Base-by-base conservation (phyloP, 2,888 invertebrate species). In the Drosophila macrospina region DNA sequence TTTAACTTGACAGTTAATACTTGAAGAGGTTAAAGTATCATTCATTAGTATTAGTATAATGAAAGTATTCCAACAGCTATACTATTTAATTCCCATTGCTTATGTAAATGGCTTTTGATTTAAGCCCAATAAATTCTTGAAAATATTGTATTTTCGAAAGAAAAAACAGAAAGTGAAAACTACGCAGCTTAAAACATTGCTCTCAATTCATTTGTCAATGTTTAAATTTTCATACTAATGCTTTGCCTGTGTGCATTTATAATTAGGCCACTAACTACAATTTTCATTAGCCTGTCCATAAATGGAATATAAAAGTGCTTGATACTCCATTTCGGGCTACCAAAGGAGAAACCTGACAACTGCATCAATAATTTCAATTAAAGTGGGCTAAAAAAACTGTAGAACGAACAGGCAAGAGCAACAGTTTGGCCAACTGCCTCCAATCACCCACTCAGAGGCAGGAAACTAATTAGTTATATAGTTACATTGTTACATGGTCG, bases 351-450 rank as follows among this genome's bases (percentile, higher is more conserved):
- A 48, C 67, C 87, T 37, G 63, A 76, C 61, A 84, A 68, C 55
- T 76, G 81, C 81, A 76, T 86, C 81, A 80, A 88, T 88, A 88
- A 84, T 77, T 82, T 88, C 68, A 69, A 88, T 84, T 73, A 64
- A 59, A 81, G 52, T 55, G 56, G 45, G 37, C 8, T 41, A 30
- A 50, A 56, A 39, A 41, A 37, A 48, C 34, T 47, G 36, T 41
- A 20, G 20, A 20, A 20, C 20, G 20, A 45, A 50, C 59, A 44
- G 8, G n/a, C n/a, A n/a, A 28, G 10, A 28, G 15, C 57, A 63
- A 44, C 45, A 32, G 41, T 32, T 42, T 4, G 10, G 10, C 8
- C 30, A 32, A 34, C 11, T 15, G 32, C 26, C 36, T 51, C n/a
- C n/a, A 51, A 34, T 54, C 47, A 26, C 57, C 68, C 45, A 52